Evolutionary conservation across 2,113 vertebrate species (phyloP), one percentile per base, ranked within the genome.

Genomic region (Sinocyclocheilus anophthalmus): DNA sequence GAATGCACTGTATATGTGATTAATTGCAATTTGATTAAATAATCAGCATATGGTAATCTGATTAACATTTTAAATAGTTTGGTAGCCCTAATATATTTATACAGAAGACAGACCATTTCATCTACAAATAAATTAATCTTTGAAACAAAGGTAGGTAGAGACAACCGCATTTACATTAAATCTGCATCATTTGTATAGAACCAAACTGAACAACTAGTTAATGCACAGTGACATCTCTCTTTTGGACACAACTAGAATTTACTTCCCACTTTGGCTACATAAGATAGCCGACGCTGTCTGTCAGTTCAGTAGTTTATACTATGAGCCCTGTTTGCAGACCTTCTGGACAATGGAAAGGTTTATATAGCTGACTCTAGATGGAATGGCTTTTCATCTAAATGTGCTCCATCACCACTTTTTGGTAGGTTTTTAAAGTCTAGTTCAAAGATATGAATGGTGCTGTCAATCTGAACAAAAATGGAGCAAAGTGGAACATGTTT

Each of bases 211-310:
- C 70, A 12, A 73, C 37, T 42, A 42, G 37, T 42, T 72, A 72
- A 72, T 3, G 70, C 70, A 73, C 70, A 73, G 70, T 73, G 70
- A 73, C 20, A 12, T 37, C n/a, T 26, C 13, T 76, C 73, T 76
- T 48, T 50, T 76, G 61, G 42, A 84, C 72, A 81, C 76, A 48
- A 76, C 42, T 57, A 9, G 11, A 76, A 77, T 81, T 55, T 63
- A 67, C 26, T 45, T 39, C 50, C 42, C 33, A 48, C 2, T 81
- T 76, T 84, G 77, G 53, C 30, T 75, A n/a, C 9, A 48, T 75
- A 73, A 59, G 63, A 84, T 76, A 72, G 4, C 57, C 57, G 9
- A 59, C 20, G 2, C 6, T 20, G 18, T 42, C 8, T 4, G n/a
- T 85, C 70, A 76, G 30, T 37, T 81, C 33, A 72, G 45, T n/a